Evolutionary conservation across 1,140 invertebrate genomes (phyloP), one percentile per base, ranked within the genome.

Genomic region (Halotydeus destructor): DNA sequence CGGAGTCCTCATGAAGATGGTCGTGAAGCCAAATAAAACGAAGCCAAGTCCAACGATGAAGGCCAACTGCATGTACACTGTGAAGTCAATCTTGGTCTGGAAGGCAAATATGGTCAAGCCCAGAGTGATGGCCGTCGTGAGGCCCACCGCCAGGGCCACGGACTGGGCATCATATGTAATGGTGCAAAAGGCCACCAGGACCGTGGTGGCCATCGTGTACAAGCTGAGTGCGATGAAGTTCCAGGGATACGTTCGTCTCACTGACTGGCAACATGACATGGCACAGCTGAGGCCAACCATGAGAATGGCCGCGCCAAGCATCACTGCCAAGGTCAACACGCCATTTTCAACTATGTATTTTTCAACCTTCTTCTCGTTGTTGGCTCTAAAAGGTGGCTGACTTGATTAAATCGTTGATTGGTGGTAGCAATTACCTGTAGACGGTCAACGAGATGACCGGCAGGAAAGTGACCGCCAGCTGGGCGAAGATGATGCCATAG

Each of bases 81-180:
- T 94, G 59, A 94, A 93, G 61, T 94, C 86, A 54, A 51, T 57
- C 57, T 84, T 88, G 2, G 85, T 91, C 63, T 93, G 85, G 58
- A 89, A 76, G n/a, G 86, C 81, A 60, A 93, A 96, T 5, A 91
- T 45, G 0, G 85, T 93, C 16, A 94, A 59, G 0, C 69, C 75
- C 2, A 93, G 58, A 40, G 38, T 44, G n/a, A 55, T 43, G 12
- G 50, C 75, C 5, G 75, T 69, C 25, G 78, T 82, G 36, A 88
- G 74, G 6, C 76, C 77, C 21, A 78, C 74, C 0, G 83, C 83
- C 55, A 83, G 63, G 38, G 86, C 54, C 6, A 88, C 78, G 12
- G 54, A 46, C 11, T 57, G 45, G 22, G 46, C 40, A 27, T 61
- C 41, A 45, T 54, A 57, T 16, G 21, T 32, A 39, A 18, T 39